Evolutionary conservation across 2,113 vertebrate species (phyloP), one percentile per base, ranked within the genome.

Genomic region (Lamprotornis superbus): DNA sequence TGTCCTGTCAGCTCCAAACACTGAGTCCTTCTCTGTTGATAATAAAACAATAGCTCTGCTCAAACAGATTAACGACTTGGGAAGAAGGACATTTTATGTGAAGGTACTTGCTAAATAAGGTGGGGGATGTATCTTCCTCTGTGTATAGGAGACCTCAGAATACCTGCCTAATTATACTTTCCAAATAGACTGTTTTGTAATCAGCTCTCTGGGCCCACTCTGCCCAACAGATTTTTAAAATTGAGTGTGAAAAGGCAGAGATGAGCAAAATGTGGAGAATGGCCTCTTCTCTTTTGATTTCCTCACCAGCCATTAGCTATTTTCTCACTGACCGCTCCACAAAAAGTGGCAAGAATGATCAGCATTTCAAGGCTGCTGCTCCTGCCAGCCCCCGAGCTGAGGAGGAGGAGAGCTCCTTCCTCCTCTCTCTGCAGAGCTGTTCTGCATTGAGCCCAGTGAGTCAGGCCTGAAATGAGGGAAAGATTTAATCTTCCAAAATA

Each of bases 291-390:
- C 68, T 88, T 65, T 70, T 68, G 83, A 60, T 89, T 96, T 93
- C 68, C 44, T 90, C 57, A 55, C 60, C 79, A 93, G 31, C 79
- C 79, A 94, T 94, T 95, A 96, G 88, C 93, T 93, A 64, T 90
- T 96, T 96, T 90, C 93, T 96, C 88, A 37, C 90, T 67, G 60
- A 96, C 44, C 19, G 85, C 93, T 86, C 82, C 79, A 87, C 91
- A 93, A 82, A 89, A 90, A 92, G 92, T 86, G 83, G 80, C 69
- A 87, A 75, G 83, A 93, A 64, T 5, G 80, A 83, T 96, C 76
- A 80, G 46, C 65, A 42, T 77, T 82, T 89, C 44, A 94, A 56
- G 93, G 71, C 79, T 80, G 87, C 87, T 93, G 40, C 40, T 42
- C 14, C 40, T 42, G 40, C 40, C 93, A 95, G 65, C 86, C 89